Conservation (phyloP, 2,797 vertebrate species). For the Etheostoma perlongum region DNA sequence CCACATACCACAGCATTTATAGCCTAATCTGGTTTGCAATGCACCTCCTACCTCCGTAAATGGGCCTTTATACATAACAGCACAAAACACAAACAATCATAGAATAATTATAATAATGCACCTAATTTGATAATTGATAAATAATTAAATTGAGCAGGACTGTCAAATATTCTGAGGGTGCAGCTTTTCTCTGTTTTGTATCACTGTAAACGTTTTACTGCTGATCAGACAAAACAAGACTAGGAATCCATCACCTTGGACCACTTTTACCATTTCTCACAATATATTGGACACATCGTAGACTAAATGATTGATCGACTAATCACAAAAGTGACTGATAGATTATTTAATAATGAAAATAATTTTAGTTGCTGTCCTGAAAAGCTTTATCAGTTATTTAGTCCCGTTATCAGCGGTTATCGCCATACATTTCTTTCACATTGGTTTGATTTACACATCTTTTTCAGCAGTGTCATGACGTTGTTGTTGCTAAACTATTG, state of each 20-base stretch:
- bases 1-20: background rate
- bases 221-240: background rate
- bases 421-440: background rate
- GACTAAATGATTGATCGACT: background rate
- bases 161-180: background rate
- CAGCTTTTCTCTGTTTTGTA: background rate
- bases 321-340: background rate
- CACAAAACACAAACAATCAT: background rate
- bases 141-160: background rate
- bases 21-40: background rate
- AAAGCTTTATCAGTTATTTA: background rate
- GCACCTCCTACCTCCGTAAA: background rate
- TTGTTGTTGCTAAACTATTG: background rate
- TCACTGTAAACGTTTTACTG: background rate
- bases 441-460: background rate
- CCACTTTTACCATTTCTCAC: background rate
- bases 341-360: background rate
- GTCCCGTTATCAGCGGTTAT: background rate
- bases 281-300: background rate
- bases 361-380: background rate
- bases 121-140: background rate
- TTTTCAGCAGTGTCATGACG: background rate
- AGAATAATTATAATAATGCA: background rate
- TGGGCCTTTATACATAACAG: background rate
- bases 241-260: background rate